A percentile compares a stretch with the other conserved stretches of the same genome.
Conservation (phyloP, 2,113 vertebrate genomes). For the Bathybates hornii region DNA sequence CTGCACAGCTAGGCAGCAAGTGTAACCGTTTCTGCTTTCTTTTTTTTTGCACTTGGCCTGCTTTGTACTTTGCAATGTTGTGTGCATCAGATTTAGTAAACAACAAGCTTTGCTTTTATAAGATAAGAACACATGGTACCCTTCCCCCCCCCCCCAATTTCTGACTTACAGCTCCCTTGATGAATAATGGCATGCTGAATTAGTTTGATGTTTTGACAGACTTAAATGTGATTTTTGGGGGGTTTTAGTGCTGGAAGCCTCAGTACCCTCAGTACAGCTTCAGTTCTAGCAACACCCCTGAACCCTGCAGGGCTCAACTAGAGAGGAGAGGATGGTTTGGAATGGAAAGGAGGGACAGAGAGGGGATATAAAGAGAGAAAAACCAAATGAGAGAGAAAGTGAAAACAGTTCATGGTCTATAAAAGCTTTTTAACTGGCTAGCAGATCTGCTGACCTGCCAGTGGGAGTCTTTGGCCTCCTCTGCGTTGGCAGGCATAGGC, state of each 20-base stretch:
- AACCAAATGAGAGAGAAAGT: neutral
- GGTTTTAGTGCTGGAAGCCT: neutral
- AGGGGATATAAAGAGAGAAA: neutral
- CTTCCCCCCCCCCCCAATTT: neutral
- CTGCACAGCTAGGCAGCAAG: neutral
- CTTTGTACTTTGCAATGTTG: neutral
- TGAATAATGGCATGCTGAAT: neutral
- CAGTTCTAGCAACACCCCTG: neutral
- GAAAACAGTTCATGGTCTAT: conserved; percentile 38
- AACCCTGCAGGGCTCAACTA: conserved; percentile 1
- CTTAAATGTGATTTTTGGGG: neutral
- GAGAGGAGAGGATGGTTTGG: neutral
- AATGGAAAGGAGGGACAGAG: neutral
- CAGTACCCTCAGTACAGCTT: neutral
- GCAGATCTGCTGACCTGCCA: conserved; percentile 84
- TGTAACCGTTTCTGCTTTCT: neutral
- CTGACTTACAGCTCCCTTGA: neutral
- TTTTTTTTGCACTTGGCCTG: neutral
- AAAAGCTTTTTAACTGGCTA: conserved; percentile 50
- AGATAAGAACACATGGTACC: neutral
- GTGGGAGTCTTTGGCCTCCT: conserved; percentile 76
- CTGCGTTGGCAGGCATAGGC: conserved; percentile 79
- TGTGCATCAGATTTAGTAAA: neutral
- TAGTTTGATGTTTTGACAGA: neutral
- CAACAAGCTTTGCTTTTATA: neutral